phyloP scores from a whole-genome alignment of 2,797 vertebrate genomes.

The Peromyscus eremicus region DNA sequence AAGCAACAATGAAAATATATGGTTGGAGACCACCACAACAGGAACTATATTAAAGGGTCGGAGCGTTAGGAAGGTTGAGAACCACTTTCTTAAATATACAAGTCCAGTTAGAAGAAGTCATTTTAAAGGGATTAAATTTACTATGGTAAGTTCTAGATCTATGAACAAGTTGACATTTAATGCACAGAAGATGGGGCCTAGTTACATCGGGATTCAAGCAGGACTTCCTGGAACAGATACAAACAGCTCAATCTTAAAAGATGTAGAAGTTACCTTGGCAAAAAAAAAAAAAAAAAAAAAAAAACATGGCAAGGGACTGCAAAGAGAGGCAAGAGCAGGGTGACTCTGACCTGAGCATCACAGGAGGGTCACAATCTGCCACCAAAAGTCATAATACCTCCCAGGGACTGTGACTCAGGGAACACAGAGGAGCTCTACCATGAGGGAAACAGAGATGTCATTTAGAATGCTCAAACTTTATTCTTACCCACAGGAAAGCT shows the following conservation, averaged over 20 bases:
- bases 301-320: background rate
- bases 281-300: constrained; percentile 6
- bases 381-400: constrained; percentile 6
- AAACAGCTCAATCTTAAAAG: constrained; percentile 24
- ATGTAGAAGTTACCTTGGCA: constrained; percentile 25
- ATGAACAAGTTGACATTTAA: background rate
- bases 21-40: background rate
- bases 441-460: background rate
- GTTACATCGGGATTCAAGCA: background rate
- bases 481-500: background rate
- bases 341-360: background rate
- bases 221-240: background rate
- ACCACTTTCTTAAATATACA: constrained; percentile 21
- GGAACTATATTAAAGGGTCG: background rate
- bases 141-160: constrained; percentile 9
- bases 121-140: background rate
- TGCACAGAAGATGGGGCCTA: background rate
- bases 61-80: background rate
- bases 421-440: background rate
- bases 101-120: background rate
- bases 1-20: background rate
- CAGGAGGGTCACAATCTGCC: background rate
- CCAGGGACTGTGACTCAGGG: background rate
- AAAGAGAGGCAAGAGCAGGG: background rate
- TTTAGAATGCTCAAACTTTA: constrained; percentile 7